Evolutionary conservation across 1,140 invertebrate species (phyloP), one percentile per base, ranked within the genome.

Genomic region (Belonocnema kinseyi): DNA sequence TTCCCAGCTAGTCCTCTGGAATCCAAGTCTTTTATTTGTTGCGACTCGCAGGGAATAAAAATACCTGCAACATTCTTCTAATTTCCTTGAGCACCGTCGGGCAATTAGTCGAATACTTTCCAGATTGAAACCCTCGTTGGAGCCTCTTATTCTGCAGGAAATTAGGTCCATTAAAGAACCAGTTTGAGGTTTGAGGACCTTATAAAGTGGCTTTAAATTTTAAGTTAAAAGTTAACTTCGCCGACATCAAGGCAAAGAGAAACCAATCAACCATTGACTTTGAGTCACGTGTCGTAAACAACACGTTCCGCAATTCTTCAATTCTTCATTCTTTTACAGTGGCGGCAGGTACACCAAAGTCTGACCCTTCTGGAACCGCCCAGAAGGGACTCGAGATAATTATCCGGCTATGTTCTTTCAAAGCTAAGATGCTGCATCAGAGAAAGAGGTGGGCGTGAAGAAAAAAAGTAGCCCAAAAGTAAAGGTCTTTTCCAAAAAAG

Each of bases 41-140:
- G 16, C 26, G 54, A 21, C 52, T 74, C 73, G 21, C 53, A n/a
- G 73, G 52, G 74, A 75, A 58, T 50, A 75, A 75, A 66, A 66
- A 66, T 66, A 66, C 61, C 61, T 33, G 61, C 61, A 66, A 66
- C 61, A 66, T 66, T 66, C 61, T 66, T 66, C 61, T 66, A 66
- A 66, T 66, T 66, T 66, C 33, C 61, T 66, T 66, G 61, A 66
- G 61, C 61, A 66, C 61, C 61, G 26, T 66, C 26, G 61, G 26
- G 26, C 61, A 66, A 66, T 66, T 66, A 66, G 61, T 66, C 61
- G 61, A 66, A 66, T 66, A 66, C 61, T 66, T 66, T n/a, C 26
- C 14, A 40, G 61, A 66, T 66, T 66, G 61, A 66, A 66, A 66
- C 26, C 26, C 61, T 66, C 40, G 61, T 66, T 66, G 16, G 61